phyloP scores from a whole-genome alignment of 2,113 vertebrate genomes.

The Percina caprodes region DNA sequence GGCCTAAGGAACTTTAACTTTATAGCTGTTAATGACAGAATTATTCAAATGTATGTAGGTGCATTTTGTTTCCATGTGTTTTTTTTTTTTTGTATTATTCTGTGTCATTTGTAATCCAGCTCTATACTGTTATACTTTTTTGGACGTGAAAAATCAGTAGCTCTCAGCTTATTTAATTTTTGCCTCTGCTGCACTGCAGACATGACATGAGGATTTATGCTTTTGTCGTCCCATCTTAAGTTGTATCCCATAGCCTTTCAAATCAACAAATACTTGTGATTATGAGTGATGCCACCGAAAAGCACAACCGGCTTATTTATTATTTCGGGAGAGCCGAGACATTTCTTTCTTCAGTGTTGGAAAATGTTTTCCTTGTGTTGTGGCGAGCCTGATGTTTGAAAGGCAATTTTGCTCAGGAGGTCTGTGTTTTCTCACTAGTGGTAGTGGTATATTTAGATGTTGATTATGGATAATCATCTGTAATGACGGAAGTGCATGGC shows the following conservation, averaged over 20 bases:
- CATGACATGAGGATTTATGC: slow-evolving; percentile 62
- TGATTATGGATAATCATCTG: slow-evolving; percentile 85
- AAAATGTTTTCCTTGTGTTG: slow-evolving; percentile 78
- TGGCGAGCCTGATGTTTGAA: slow-evolving; percentile 71
- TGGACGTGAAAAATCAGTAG: slow-evolving; percentile 38
- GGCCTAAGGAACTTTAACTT: not conserved
- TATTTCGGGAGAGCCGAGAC: slow-evolving; percentile 66
- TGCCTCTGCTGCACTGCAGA: slow-evolving; percentile 13
- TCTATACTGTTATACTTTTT: not conserved
- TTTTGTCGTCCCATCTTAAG: slow-evolving; percentile 66
- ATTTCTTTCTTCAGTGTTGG: slow-evolving; percentile 54
- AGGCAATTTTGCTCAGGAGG: slow-evolving; percentile 69
- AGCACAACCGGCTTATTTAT: slow-evolving; percentile 79
- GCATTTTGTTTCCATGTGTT: slow-evolving; percentile 2
- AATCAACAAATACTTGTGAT: slow-evolving; percentile 84
- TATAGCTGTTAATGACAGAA: not conserved
- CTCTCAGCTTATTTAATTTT: slow-evolving; percentile 29
- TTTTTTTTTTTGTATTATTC: not conserved
- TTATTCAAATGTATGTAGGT: not conserved
- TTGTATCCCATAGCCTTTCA: slow-evolving; percentile 64
- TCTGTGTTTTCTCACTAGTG: slow-evolving; percentile 82
- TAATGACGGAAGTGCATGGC: slow-evolving; percentile 82
- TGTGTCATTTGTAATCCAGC: slow-evolving; percentile 11
- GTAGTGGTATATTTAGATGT: slow-evolving; percentile 82
- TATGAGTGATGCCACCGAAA: slow-evolving; percentile 80